Base-by-base conservation (phyloP, 2,888 invertebrate species). In the Anoplius nigerrimus region DNA sequence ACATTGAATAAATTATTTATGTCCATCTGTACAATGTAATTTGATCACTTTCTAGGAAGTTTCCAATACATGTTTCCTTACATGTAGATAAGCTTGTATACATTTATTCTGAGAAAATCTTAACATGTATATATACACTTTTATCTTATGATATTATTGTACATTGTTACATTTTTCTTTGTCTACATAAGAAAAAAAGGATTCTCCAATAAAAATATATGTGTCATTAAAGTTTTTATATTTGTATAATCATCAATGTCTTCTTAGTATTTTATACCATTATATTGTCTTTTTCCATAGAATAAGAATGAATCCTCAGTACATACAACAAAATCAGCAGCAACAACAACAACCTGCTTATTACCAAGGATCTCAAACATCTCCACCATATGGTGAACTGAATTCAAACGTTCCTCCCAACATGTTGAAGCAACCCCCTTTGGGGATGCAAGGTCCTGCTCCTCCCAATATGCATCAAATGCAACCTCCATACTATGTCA, bases 301-400 rank as follows among this genome's bases (percentile, higher is more conserved):
- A 72, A 67, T 79, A 73, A 80, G 86, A 66, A 91, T 91, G 91
- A 91, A 91, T 89, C 90, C 91, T 42, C 90, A 90, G 72, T 91
- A 90, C 76, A 85, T 90, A 82, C 89, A 85, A 60, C 84, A 85
- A 46, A 79, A 77, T 65, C 74, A 62, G 18, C 77, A 71, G 46
- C 78, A 81, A 45, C 78, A 70, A 46, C 81, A 75, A 68, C 82
- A 67, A 60, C 73, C 78, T 57, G 69, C 75, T 20, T 80, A 82
- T 68, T 79, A 78, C 52, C 68, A 76, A 62, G 79, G 80, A 53
- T 72, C 78, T 59, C 72, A 78, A 57, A 74, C 68, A 22, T 71
- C 76, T 55, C 71, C 79, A 34, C 72, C 82, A n/a, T 83, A 79
- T 64, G 80, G 81, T 45, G 82, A 81, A 68, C 67, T 79, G 20